Base-by-base conservation (phyloP, 2,888 invertebrate genomes). In the Bibio marci region DNA sequence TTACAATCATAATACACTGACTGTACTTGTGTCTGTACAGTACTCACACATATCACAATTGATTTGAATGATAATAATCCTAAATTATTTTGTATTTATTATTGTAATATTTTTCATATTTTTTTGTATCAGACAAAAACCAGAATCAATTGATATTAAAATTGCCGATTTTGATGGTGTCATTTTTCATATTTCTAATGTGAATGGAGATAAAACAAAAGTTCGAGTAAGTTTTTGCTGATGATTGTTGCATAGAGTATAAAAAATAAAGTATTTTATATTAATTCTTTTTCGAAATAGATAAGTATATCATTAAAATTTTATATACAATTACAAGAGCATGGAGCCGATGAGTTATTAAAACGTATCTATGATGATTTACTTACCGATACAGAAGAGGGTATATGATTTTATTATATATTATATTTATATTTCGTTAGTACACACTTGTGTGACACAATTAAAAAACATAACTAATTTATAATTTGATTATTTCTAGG, bases 111-210 rank as follows among this genome's bases (percentile, higher is more conserved):
- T n/a, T n/a, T n/a, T n/a, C n/a, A n/a, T n/a, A n/a, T n/a, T n/a
- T n/a, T n/a, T n/a, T 45, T 42, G 49, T 77, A 80, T 47, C 66
- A 91, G 91, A 49, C 78, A 81, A 61, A 95, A 95, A 71, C 81
- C 86, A 48, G 95, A 97, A 63, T 83, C 85, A 51, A 90, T 91
- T 59, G 92, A 95, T 69, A 81, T 95, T 54, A 78, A 73, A 49
- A 77, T 91, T 59, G 88, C 91, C 51, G 98, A 98, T 70, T 99
- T 98, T 68, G 98, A 99, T 72, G 97, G 98, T 52, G 97, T 92
- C 46, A 67, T 97, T 50, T 98, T 92, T 71, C 95, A 94, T 67
- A 82, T 99, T 68, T 94, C 95, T 46, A 98, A 95, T 72, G 73
- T 90, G 54, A 85, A 88, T 65, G 82, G 83, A 55, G 94, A 97